Evolutionary conservation across 2,797 vertebrate genomes (phyloP), one percentile per base, ranked within the genome.

Genomic region (Taenioides sp.): DNA sequence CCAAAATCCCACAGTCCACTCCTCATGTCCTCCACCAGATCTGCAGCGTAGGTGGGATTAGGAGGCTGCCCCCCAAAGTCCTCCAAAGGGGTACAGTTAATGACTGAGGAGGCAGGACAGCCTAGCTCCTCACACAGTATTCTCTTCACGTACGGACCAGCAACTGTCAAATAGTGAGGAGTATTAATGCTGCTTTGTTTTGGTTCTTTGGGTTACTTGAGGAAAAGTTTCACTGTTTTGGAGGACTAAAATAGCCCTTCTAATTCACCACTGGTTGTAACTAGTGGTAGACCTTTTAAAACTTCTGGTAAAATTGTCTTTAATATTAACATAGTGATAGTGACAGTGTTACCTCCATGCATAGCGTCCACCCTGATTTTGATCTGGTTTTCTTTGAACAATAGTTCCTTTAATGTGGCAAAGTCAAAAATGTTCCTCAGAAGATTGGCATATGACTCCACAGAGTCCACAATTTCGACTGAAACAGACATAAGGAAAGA

Each of bases 401-500:
- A 94, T 69, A 98, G 90, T 69, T 98, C 96, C 91, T 99, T 99
- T 71, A 99, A 85, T 0, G 95, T 93, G 2, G 49, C 96, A 88
- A 99, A 99, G 81, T 99, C 97, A 61, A 99, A 99, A 91, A 98
- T 96, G 84, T 93, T 97, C 87, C 98, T 95, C 89, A 99, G 80
- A 94, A 98, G 94, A 59, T 92, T 95, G 0, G 95, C 97, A 0
- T 99, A 99, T 16, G 96, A 96, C 82, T 98, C 97, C 60, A 99
- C 96, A 0, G 96, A 96, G 80, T 99, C 97, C 90, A 99, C 94
- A 34, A 99, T 97, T 90, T 99, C 97, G 89, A 99, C 97, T 99
- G 87, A 31, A 67, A 75, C 2, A 61, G 59, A 34, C 4, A 22
- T 27, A 27, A 1, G 7, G 4, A 65, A 10, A 43, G n/a, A 14